Evolutionary conservation across 2,888 invertebrate genomes (phyloP).

Genomic region (Hirtodrosophila confusa): DNA sequence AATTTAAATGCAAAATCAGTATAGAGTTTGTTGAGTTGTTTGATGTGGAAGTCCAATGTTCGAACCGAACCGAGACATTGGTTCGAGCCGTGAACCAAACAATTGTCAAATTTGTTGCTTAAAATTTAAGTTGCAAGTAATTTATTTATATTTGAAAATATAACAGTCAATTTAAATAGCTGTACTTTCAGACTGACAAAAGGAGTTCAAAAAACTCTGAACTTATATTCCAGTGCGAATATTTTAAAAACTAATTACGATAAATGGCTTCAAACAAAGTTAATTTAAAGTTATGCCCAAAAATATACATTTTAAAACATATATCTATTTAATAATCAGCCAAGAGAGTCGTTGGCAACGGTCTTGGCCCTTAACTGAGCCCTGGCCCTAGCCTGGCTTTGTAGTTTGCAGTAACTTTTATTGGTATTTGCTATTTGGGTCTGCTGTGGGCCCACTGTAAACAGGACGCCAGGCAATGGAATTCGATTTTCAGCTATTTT

Average conservation of each 20-base stretch:
- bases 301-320: constrained; percentile 2
- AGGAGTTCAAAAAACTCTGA: too few relatives aligned
- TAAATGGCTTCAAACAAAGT: constrained; percentile 17
- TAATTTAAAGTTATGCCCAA: constrained; percentile 12
- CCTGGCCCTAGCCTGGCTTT: not conserved
- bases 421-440: constrained; percentile 60
- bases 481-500: constrained; percentile 74
- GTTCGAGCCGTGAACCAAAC: too few relatives aligned
- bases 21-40: too few relatives aligned
- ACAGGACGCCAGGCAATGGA: constrained; percentile 52
- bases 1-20: too few relatives aligned
- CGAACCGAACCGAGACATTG: too few relatives aligned
- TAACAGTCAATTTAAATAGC: too few relatives aligned
- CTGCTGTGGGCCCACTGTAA: constrained; percentile 34
- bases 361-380: constrained; percentile 7
- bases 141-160: too few relatives aligned
- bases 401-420: constrained; percentile 61
- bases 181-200: too few relatives aligned
- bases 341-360: constrained; percentile 19
- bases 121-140: too few relatives aligned
- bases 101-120: too few relatives aligned
- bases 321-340: constrained; percentile 39
- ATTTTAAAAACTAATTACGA: constrained; percentile 36
- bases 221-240: too few relatives aligned
- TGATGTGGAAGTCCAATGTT: too few relatives aligned